Base-by-base conservation (phyloP, 30 jellyfish, hydroid and myxozoan species). In the Catostylus mosaicus region DNA sequence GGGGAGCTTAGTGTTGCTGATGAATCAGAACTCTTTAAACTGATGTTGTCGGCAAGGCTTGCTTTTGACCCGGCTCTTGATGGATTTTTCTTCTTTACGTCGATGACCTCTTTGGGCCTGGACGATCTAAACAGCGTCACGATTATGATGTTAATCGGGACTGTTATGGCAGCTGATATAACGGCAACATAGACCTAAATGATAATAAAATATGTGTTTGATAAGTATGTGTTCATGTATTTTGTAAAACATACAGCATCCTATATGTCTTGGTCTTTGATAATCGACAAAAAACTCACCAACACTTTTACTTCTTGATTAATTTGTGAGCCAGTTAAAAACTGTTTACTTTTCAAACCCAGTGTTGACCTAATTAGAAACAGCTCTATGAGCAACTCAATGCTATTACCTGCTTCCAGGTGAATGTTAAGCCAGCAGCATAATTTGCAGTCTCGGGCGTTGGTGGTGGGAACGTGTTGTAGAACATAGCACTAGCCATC, bases 401-500 rank as follows among this genome's bases (percentile, higher is more conserved):
- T 40, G 54, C 11, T n/a, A 6, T 48, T 56, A 95, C 99, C 97
- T 95, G 99, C 43, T 75, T 30, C 99, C 97, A 88, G 3, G 97
- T 83, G 65, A 95, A 95, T 11, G 72, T 72, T 29, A 95, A 56
- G 2, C 97, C 95, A 10, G 92, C 96, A 20, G 91, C 90, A 30
- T 85, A 65, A 72, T 95, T 95, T 34, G 92, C 97, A 0, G 92
- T 89, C 36, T 82, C 93, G 0, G 99, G 97, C n/a, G 94, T 77
- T 33, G 91, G 95, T 54, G 65, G 50, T 9, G 97, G 97, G 35
- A 56, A 43, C 29, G 82, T 16, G 54, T 80, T 85, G 62, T 88
- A 95, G 74, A 88, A 95, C 97, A 95, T 88, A 24, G 88, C 88
- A 75, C 96, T 95, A 0, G 97, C 97, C 86, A 95, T 22, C 99